A percentile compares a stretch with the other conserved stretches of the same genome.
Evolutionary conservation across 1,140 invertebrate species (phyloP).

Genomic region (Magallana ariakensis): DNA sequence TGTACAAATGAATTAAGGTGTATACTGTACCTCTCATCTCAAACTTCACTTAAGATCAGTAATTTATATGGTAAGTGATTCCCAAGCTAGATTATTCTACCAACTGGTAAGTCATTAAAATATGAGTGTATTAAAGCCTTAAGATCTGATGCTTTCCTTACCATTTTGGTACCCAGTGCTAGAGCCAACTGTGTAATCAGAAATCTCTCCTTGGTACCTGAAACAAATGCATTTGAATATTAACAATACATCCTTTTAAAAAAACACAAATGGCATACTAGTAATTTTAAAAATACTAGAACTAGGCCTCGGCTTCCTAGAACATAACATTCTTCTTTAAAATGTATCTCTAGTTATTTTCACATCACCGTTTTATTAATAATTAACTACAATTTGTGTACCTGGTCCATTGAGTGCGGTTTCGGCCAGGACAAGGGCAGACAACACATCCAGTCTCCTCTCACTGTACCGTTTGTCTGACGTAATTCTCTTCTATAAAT

Average conservation of each 20-base stretch:
- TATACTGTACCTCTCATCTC: no score
- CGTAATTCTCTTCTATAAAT: conserved; percentile 79
- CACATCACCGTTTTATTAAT: background rate
- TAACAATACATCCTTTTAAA: background rate
- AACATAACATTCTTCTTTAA: no score
- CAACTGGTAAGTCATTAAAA: no score
- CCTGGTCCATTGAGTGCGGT: conserved; percentile 86
- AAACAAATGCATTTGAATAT: background rate
- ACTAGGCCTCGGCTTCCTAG: background rate
- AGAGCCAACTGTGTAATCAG: conserved; percentile 86
- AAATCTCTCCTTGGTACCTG: conserved; percentile 83
- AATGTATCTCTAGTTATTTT: no score
- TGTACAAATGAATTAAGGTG: no score
- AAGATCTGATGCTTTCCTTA: conserved; percentile 58
- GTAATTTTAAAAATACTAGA: background rate
- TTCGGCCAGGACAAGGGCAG: conserved; percentile 87
- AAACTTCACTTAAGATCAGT: no score
- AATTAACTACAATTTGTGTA: conserved; percentile 44
- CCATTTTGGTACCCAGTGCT: conserved; percentile 83
- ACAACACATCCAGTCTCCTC: conserved; percentile 85
- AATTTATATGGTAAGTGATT: no score
- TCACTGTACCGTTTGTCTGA: conserved; percentile 84
- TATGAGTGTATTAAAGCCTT: no score
- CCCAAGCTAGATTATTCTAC: no score
- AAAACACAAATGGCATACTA: background rate